Percentiles rank a stretch among this genome's conserved stretches.
Evolutionary conservation across 2,113 vertebrate species (phyloP).

Genomic region (Pseudorectes ferrugineus): DNA sequence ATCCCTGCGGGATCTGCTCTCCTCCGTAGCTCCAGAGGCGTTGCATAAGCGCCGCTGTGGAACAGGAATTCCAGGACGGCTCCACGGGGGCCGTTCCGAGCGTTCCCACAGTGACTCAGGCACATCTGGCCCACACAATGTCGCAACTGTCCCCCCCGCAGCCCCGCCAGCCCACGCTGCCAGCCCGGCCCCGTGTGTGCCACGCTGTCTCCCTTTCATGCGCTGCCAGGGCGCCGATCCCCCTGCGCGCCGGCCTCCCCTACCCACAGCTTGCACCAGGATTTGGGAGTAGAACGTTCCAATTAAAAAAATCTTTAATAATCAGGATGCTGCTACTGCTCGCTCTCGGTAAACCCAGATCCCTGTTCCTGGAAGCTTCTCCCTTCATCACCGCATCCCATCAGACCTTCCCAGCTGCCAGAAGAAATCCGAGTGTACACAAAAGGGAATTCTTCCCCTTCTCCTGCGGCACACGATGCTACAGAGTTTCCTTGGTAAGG

Average conservation of each 20-base stretch:
- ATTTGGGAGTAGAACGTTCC: accelerated
- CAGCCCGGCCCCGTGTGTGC: neutral
- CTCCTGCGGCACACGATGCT: accelerated
- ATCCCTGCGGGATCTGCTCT: accelerated
- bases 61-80: accelerated
- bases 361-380: neutral
- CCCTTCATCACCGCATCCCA: neutral
- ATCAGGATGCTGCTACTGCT: accelerated
- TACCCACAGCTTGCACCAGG: accelerated
- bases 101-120: accelerated
- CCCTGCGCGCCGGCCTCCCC: neutral
- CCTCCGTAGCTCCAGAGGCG: accelerated
- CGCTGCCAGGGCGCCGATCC: accelerated
- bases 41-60: accelerated
- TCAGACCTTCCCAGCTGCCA: neutral
- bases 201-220: neutral
- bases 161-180: neutral
- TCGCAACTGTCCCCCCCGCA: accelerated
- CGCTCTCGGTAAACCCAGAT: accelerated
- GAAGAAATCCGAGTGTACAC: accelerated
- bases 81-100: accelerated
- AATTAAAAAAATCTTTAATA: neutral
- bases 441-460: neutral
- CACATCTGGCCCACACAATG: neutral
- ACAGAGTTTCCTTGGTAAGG: neutral